Evolutionary conservation across 2,888 invertebrate genomes (phyloP).

Genomic region (Phengaris alcon): DNA sequence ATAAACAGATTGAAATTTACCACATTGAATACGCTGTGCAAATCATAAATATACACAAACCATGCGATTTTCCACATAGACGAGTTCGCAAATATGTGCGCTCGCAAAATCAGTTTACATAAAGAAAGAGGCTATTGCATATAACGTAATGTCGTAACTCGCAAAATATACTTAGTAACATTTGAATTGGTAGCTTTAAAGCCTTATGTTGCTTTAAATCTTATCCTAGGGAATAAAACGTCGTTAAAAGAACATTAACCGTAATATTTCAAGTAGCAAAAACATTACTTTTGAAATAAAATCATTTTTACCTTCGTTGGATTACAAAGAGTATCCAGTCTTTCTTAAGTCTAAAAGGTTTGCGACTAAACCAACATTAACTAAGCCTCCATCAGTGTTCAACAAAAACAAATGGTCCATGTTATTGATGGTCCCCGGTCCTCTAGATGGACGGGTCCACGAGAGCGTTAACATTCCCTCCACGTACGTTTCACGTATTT

Average conservation of each 20-base stretch:
- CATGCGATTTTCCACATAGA: constrained; percentile 18
- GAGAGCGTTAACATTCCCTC: background rate
- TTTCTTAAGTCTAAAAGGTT: constrained; percentile 4
- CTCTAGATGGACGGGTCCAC: background rate
- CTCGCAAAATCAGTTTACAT: constrained; percentile 9
- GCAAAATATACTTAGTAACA: background rate
- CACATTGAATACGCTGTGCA: constrained; percentile 10
- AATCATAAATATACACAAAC: constrained; percentile 24
- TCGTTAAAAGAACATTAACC: background rate
- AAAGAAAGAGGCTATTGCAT: constrained; percentile 6
- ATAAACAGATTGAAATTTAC: constrained; percentile 20
- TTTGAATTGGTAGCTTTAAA: background rate
- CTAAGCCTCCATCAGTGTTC: background rate
- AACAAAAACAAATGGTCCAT: background rate
- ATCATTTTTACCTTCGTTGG: background rate
- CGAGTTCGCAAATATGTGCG: constrained; percentile 17
- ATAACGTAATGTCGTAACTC: background rate
- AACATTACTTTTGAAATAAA: background rate
- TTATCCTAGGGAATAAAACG: background rate
- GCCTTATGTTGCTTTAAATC: background rate
- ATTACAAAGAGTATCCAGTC: background rate
- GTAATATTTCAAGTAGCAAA: background rate
- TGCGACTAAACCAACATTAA: background rate
- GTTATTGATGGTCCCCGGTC: background rate
- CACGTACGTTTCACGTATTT: constrained; percentile 16